Percentiles rank a stretch among this genome's conserved stretches.
These are phyloP conservation scores for Thereuonema tuberculata DNA, from an alignment of 1,140 invertebrate species.

Conservation along the genomic window DNA sequence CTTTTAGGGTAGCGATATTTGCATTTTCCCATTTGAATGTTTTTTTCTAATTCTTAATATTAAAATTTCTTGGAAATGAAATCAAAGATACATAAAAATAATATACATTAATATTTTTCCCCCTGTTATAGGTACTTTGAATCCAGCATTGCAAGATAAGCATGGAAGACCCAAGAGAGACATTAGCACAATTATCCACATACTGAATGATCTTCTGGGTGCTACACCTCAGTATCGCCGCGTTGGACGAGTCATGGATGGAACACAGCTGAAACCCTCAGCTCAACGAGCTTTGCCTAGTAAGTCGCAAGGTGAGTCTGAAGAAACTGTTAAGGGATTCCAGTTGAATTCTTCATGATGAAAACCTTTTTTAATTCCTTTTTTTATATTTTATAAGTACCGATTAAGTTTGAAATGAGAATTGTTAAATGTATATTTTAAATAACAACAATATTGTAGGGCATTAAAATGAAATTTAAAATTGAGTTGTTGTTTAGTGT, in stretches of 20 bases:
- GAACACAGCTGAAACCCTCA: background rate
- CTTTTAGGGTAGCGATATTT: too few species aligned
- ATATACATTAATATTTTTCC: too few species aligned
- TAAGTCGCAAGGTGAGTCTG: background rate
- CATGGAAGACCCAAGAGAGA: conserved; percentile 77
- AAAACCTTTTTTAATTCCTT: background rate
- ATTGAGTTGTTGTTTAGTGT: too few species aligned
- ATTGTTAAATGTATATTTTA: too few species aligned
- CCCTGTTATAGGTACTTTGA: conserved; percentile 63
- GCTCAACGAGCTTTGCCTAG: background rate
- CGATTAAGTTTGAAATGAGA: too few species aligned
- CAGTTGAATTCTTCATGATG: background rate
- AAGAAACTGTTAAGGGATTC: background rate
- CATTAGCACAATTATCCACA: conserved; percentile 88
- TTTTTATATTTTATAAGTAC: too few species aligned
- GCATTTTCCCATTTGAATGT: too few species aligned
- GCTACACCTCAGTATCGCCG: conserved; percentile 49
- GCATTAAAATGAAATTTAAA: too few species aligned
- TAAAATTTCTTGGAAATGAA: too few species aligned
- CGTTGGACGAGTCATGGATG: background rate
- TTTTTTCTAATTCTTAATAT: too few species aligned
- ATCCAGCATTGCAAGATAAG: conserved; percentile 82
- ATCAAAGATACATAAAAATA: too few species aligned
- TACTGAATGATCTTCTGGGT: conserved; percentile 82
- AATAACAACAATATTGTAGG: too few species aligned